A percentile compares a stretch with the other conserved stretches of the same genome.
These are phyloP conservation scores for Heteractis magnifica DNA, from an alignment of 92 coral and sea anemone genomes.

Conservation along the genomic window DNA sequence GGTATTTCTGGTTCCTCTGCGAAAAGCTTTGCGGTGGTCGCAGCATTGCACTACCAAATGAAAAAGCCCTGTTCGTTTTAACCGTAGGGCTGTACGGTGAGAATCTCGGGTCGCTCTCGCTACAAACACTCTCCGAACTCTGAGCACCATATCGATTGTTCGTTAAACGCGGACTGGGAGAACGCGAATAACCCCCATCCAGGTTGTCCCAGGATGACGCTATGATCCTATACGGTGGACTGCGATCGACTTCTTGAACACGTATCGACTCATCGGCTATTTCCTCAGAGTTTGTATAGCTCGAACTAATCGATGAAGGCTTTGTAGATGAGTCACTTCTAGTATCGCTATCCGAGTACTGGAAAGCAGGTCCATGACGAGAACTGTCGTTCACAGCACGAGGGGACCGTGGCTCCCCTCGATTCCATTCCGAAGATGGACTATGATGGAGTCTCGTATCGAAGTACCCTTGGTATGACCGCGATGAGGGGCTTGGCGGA, in stretches of 20 bases:
- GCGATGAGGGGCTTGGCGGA: constrained; percentile 75
- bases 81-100: constrained; percentile 61
- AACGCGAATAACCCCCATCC: constrained; percentile 53
- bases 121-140: constrained; percentile 77
- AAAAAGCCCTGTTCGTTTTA: constrained; percentile 52
- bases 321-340: constrained; percentile 83
- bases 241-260: constrained; percentile 52
- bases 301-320: constrained; percentile 82
- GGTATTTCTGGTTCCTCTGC: constrained; percentile 48
- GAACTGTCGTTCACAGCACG: constrained; percentile 29
- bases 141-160: constrained; percentile 56
- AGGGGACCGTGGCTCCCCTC: constrained; percentile 50
- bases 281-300: constrained; percentile 81
- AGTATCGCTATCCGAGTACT: constrained; percentile 86
- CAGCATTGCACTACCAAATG: constrained; percentile 51
- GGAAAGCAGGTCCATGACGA: constrained; percentile 76
- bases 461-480: constrained; percentile 46
- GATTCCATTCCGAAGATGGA: constrained; percentile 54
- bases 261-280: constrained; percentile 48
- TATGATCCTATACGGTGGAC: constrained; percentile 63
- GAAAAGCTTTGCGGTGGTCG: constrained; percentile 57
- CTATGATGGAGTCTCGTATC: constrained; percentile 43
- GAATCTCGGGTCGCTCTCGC: constrained; percentile 59
- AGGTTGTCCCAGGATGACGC: constrained; percentile 71
- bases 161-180: constrained; percentile 52